phyloP scores from a whole-genome alignment of 2,888 invertebrate species.

The Amphipoea lucens region DNA sequence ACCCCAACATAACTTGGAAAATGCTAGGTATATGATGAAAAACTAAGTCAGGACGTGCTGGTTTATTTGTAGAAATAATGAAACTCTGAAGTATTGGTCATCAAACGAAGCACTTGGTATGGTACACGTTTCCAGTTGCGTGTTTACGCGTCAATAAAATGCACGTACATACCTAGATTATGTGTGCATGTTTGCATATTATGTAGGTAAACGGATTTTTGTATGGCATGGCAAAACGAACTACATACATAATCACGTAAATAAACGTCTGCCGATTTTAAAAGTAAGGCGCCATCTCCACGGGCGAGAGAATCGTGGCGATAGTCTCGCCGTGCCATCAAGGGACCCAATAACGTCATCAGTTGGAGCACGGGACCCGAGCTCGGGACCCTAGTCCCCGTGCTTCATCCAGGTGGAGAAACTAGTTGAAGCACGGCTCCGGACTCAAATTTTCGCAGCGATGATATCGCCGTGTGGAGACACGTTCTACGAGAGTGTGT shows the following conservation, averaged over 20 bases:
- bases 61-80: not conserved
- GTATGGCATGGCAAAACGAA: not conserved
- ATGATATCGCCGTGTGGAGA: no score
- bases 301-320: no score
- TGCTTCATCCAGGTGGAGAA: no score
- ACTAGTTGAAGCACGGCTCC: no score
- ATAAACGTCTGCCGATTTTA: not conserved
- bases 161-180: conserved; percentile 4
- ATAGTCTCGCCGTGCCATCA: no score
- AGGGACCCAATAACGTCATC: no score
- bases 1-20: not conserved
- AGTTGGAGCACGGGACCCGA: no score
- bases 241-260: not conserved
- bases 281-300: not conserved
- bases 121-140: not conserved
- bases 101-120: not conserved
- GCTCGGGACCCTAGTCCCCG: no score
- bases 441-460: no score
- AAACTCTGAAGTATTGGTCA: not conserved
- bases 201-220: not conserved
- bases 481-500: no score
- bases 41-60: no score
- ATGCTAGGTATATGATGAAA: not conserved
- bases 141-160: conserved; percentile 16
- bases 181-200: not conserved